Evolutionary conservation across 2,888 invertebrate species (phyloP), one percentile per base, ranked within the genome.

Genomic region (Caenorhabditis sp.): DNA sequence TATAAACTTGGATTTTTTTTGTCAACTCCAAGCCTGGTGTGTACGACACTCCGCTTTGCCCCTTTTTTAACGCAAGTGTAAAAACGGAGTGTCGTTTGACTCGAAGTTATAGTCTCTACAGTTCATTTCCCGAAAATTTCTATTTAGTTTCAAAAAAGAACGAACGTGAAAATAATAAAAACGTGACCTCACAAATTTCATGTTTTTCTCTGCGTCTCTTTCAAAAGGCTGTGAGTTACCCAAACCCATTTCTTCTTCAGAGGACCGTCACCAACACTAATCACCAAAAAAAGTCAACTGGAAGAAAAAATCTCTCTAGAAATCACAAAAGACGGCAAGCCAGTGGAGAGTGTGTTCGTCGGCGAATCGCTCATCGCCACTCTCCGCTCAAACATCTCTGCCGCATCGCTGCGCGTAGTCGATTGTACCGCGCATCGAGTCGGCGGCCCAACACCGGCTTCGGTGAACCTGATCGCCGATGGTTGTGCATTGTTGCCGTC

Each of bases 341-440:
- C 78, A 17, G 85, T 87, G 1, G 81, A 77, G 43, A 85, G 83
- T 65, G 87, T 86, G 36, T 81, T 79, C 31, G 82, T 87, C 12
- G 87, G 87, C 14, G 87, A 87, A 66, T 70, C 77, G 27, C 65
- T 87, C 31, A 73, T 78, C 6, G 83, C 86, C 1, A 70, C 81
- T 12, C 79, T 87, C n/a, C 76, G 83, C 54, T 84, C 81, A 53
- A 77, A 79, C 63, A 62, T 65, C 24, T 67, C 72, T 79, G 84
- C 83, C 17, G 65, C 72, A 14, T 55, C 73, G 1, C 75, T 87
- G 8, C 69, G 82, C 17, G 78, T 87, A 12, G 75, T 82, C 8
- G 84, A 84, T 23, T 87, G 87, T 71, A 84, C 84, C 36, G 87
- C 87, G 1, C 84, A 84, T 12, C 66, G 86, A 37, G 82, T 87